These are phyloP conservation scores for Fragum fragum DNA, from an alignment of 2,888 invertebrate species.

Conservation along the genomic window DNA sequence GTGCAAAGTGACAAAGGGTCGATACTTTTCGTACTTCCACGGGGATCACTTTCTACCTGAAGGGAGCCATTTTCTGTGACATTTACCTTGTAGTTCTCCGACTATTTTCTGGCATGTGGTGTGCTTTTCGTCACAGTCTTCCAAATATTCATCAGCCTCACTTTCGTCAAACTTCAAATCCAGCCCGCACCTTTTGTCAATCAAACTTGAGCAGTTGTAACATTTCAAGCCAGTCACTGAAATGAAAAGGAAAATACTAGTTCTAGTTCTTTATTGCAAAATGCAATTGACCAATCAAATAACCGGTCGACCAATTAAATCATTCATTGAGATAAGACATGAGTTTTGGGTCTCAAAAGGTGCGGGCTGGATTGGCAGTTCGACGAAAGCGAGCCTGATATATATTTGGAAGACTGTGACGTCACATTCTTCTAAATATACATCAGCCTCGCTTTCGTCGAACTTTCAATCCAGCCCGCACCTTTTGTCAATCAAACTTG, in stretches of 20 bases:
- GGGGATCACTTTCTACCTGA: too few relatives aligned
- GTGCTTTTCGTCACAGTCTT: conserved; percentile 22
- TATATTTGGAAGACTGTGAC: too few relatives aligned
- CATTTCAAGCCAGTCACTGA: conserved; percentile 45
- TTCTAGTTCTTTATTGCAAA: too few relatives aligned
- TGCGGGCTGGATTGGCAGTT: too few relatives aligned
- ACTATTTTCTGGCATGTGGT: conserved; percentile 52
- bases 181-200: conserved; percentile 22
- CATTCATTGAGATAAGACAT: too few relatives aligned
- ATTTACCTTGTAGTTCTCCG: conserved; percentile 49
- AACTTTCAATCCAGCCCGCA: conserved; percentile 28
- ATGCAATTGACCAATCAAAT: too few relatives aligned
- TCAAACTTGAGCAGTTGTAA: conserved; percentile 42
- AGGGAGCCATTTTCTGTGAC: too few relatives aligned
- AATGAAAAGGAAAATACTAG: not conserved
- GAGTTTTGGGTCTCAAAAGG: too few relatives aligned
- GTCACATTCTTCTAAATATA: conserved; percentile 31
- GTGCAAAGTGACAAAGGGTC: too few relatives aligned
- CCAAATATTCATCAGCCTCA: conserved; percentile 22
- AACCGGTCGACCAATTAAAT: too few relatives aligned
- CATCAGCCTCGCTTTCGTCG: conserved; percentile 5
- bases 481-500: conserved; percentile 25
- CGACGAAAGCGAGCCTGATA: too few relatives aligned
- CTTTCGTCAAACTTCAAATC: conserved; percentile 1
- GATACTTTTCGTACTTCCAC: too few relatives aligned